phyloP scores from a whole-genome alignment of 1,140 invertebrate genomes.

The Pachypeltis micranthus region DNA sequence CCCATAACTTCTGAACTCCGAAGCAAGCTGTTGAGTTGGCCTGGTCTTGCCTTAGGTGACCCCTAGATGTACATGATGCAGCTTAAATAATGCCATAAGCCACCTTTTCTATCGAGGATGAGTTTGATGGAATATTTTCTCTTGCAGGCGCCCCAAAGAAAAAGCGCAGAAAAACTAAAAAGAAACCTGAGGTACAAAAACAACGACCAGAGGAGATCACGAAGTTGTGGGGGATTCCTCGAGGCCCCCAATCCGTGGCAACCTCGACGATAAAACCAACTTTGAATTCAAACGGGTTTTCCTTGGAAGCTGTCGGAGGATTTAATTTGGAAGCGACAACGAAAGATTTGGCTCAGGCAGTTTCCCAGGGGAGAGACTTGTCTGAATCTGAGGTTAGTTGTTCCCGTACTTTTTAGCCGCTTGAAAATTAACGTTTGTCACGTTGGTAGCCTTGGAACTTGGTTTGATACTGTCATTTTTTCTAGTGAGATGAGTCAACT shows the following conservation, averaged over 20 bases:
- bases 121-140: too few species aligned
- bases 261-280: slow-evolving; percentile 1
- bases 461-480: not conserved
- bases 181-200: not conserved
- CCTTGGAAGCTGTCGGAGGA: slow-evolving; percentile 6
- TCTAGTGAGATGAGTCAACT: not conserved
- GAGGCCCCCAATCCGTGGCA: not conserved
- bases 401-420: too few species aligned
- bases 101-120: too few species aligned
- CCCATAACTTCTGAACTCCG: too few species aligned
- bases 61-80: too few species aligned
- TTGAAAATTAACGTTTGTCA: too few species aligned
- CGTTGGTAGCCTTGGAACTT: too few species aligned
- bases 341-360: slow-evolving; percentile 15
- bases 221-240: not conserved
- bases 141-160: not conserved
- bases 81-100: too few species aligned
- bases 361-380: not conserved
- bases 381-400: slow-evolving; percentile 15
- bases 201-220: not conserved
- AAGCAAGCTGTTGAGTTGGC: too few species aligned
- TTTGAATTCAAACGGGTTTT: not conserved
- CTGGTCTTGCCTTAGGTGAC: too few species aligned
- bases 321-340: slow-evolving; percentile 19
- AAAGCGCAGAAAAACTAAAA: not conserved